Percentiles rank a stretch among this genome's conserved stretches.
These are phyloP conservation scores for Diplogasteroides magnus DNA, from an alignment of 1,140 invertebrate genomes.

Conservation along the genomic window DNA sequence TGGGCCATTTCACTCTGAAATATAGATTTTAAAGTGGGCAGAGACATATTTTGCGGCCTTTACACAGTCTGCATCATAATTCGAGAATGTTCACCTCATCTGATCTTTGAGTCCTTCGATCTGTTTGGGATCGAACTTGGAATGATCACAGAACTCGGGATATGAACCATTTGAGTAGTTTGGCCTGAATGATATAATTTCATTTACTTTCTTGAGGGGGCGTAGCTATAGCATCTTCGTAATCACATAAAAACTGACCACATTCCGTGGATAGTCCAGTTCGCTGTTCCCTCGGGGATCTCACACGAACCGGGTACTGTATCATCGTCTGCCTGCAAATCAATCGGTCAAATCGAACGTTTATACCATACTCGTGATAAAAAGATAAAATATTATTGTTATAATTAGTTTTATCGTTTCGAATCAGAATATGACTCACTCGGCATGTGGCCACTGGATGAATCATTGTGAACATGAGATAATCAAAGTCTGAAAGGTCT, in stretches of 20 bases:
- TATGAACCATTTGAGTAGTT: neutral
- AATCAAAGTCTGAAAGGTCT: neutral
- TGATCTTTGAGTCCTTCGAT: neutral
- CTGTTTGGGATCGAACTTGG: neutral
- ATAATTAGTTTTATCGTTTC: too few species aligned
- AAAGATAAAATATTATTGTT: too few species aligned
- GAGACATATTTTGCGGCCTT: too few species aligned
- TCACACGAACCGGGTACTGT: conserved; percentile 19
- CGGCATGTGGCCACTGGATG: neutral
- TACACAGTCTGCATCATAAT: too few species aligned
- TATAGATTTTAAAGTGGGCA: too few species aligned
- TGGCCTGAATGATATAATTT: neutral
- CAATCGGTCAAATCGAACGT: too few species aligned
- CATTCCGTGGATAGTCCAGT: conserved; percentile 21
- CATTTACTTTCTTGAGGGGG: neutral
- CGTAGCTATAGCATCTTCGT: neutral
- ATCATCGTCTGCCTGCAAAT: neutral
- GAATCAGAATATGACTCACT: too few species aligned
- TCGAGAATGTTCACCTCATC: neutral
- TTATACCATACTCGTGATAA: too few species aligned
- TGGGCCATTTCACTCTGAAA: neutral
- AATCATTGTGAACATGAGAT: neutral
- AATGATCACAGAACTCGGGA: neutral
- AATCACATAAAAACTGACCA: conserved; percentile 1
- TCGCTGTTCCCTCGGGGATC: conserved; percentile 17